These are phyloP conservation scores for Silurus asotus DNA, from an alignment of 2,113 vertebrate genomes.

Conservation along the genomic window DNA sequence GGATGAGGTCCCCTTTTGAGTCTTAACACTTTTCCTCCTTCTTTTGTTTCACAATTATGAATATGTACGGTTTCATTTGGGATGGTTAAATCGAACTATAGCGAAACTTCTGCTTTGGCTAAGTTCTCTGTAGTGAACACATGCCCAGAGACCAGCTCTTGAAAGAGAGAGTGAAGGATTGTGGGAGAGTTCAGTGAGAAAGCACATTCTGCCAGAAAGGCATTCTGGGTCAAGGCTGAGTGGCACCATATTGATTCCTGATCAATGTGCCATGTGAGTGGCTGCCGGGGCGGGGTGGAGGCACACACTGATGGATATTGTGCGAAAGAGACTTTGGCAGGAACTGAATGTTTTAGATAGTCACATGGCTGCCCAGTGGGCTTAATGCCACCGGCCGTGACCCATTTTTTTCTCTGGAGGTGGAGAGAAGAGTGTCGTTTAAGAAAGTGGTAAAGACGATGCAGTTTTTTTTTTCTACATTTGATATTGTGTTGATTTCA, in stretches of 20 bases:
- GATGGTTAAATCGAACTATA: not conserved
- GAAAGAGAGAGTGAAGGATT: conserved; percentile 25
- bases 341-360: conserved; percentile 62
- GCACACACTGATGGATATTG: conserved; percentile 24
- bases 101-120: not conserved
- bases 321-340: conserved; percentile 62
- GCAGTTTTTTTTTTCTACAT: not conserved
- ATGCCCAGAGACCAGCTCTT: conserved; percentile 5
- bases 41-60: not conserved
- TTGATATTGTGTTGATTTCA: not conserved
- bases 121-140: conserved; percentile 1
- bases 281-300: conserved; percentile 29
- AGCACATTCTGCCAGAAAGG: conserved; percentile 53
- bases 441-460: not conserved
- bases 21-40: too few species aligned
- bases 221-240: conserved; percentile 59
- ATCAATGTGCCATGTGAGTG: conserved; percentile 57
- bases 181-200: conserved; percentile 42
- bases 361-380: conserved; percentile 60
- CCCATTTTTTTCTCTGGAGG: conserved; percentile 57
- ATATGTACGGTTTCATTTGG: not conserved
- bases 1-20: not conserved
- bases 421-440: conserved; percentile 16
- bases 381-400: conserved; percentile 59
- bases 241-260: conserved; percentile 62